Percentiles rank a stretch among this genome's conserved stretches.
Conservation (phyloP, 2,113 vertebrate genomes). For the Uropsilus gracilis region DNA sequence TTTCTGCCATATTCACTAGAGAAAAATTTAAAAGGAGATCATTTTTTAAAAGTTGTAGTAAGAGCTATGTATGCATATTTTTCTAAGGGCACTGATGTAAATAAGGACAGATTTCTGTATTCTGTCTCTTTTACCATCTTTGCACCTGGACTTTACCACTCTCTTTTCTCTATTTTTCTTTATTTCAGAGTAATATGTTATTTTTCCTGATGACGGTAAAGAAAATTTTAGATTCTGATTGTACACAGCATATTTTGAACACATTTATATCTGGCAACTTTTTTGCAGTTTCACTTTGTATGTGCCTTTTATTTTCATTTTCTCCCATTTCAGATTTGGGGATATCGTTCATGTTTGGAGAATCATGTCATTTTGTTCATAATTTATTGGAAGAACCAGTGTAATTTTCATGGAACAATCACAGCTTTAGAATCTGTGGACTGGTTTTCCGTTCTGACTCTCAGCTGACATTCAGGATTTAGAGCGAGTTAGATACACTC, state of each 20-base stretch:
- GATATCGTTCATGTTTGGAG: not conserved
- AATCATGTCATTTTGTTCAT: not conserved
- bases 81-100: not conserved
- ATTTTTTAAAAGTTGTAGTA: not conserved
- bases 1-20: not conserved
- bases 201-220: not conserved
- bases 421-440: not conserved
- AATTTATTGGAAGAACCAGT: not conserved
- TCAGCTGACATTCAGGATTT: not conserved
- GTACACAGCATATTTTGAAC: not conserved
- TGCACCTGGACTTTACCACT: not conserved
- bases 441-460: not conserved
- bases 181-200: not conserved
- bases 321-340: not conserved
- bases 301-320: not conserved
- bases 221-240: not conserved
- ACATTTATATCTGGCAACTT: not conserved
- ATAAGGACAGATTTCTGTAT: not conserved
- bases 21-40: not conserved
- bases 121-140: not conserved
- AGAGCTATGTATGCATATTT: not conserved
- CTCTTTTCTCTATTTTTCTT: not conserved
- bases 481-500: not conserved
- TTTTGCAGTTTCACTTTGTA: not conserved
- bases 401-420: not conserved